A percentile compares a stretch with the other conserved stretches of the same genome.
Conservation (phyloP, 1,140 invertebrate species). For the Augochlora pura region DNA sequence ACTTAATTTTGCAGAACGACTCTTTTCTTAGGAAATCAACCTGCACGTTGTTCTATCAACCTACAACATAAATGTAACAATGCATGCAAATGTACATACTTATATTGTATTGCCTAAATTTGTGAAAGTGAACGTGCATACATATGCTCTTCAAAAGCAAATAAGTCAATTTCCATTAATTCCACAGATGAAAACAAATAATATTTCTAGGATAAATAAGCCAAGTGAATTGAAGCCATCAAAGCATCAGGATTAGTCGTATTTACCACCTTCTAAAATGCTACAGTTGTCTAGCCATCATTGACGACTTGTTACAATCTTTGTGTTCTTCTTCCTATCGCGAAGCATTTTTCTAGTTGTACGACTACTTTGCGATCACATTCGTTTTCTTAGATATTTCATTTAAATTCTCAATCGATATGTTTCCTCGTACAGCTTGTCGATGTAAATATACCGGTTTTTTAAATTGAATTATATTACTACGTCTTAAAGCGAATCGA, state of each 20-base stretch:
- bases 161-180: too few relatives aligned
- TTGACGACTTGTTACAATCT: background rate
- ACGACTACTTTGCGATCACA: background rate
- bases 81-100: background rate
- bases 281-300: background rate
- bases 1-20: background rate
- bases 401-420: background rate
- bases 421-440: background rate
- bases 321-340: background rate
- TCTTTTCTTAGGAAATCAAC: conserved; percentile 20
- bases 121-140: background rate
- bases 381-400: background rate
- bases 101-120: background rate
- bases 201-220: too few relatives aligned
- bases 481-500: background rate
- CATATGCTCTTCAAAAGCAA: background rate
- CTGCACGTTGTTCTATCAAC: conserved; percentile 31
- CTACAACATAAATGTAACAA: conserved; percentile 1
- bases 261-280: background rate
- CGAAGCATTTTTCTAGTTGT: background rate
- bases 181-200: too few relatives aligned
- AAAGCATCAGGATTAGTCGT: background rate
- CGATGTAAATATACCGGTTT: background rate
- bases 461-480: background rate
- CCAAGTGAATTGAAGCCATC: too few relatives aligned